A percentile compares a stretch with the other conserved stretches of the same genome.
Evolutionary conservation across 2,888 invertebrate genomes (phyloP).

Genomic region (Laothoe populi): DNA sequence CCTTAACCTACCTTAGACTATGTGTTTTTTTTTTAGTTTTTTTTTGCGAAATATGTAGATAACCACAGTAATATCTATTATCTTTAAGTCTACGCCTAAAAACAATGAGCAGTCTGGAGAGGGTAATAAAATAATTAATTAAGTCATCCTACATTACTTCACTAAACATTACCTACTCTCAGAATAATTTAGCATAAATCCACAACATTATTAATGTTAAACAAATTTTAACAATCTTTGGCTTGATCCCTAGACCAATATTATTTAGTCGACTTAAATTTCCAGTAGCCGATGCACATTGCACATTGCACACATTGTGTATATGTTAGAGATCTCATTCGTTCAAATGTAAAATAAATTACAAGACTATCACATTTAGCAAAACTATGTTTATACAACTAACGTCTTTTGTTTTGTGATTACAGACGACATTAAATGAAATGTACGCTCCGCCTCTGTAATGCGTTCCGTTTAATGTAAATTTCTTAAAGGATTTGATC

Average conservation of each 20-base stretch:
- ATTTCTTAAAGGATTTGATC: constrained; percentile 86
- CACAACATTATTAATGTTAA: constrained; percentile 83
- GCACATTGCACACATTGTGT: constrained; percentile 69
- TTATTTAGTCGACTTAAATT: constrained; percentile 72
- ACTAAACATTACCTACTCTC: constrained; percentile 77
- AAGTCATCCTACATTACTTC: constrained; percentile 68
- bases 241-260: constrained; percentile 94
- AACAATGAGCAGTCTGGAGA: constrained; percentile 83
- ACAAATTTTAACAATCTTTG: constrained; percentile 90
- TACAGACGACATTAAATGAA: constrained; percentile 74
- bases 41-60: constrained; percentile 75
- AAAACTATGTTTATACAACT: constrained; percentile 80
- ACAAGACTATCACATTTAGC: constrained; percentile 84
- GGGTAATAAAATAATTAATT: constrained; percentile 78
- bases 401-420: constrained; percentile 80
- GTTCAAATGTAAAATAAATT: constrained; percentile 78
- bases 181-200: constrained; percentile 83
- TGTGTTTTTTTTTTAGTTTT: constrained; percentile 70
- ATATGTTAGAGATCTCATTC: constrained; percentile 74
- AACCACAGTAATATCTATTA: constrained; percentile 75
- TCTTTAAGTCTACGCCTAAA: constrained; percentile 71
- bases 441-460: constrained; percentile 70
- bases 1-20: constrained; percentile 71
- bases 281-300: constrained; percentile 72
- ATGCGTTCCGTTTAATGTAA: constrained; percentile 78